A percentile compares a stretch with the other conserved stretches of the same genome.
These are phyloP conservation scores for Fregetta grallaria DNA, from an alignment of 2,113 vertebrate genomes.

Conservation along the genomic window DNA sequence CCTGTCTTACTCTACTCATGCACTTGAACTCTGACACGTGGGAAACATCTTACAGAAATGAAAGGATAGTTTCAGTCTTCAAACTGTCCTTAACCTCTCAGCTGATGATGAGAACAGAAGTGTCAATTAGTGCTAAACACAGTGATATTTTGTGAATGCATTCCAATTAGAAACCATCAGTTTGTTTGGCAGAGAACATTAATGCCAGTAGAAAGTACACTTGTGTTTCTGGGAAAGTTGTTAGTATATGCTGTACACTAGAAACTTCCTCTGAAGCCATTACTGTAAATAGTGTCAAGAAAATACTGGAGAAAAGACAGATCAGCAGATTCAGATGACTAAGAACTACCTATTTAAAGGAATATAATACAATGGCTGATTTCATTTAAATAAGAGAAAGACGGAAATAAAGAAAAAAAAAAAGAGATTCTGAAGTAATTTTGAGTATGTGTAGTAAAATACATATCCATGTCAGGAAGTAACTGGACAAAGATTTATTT, in stretches of 20 bases:
- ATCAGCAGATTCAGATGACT: not conserved
- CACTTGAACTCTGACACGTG: not conserved
- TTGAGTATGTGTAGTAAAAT: not conserved
- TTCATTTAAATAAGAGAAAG: not conserved
- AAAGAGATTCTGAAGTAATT: not conserved
- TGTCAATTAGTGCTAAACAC: not conserved
- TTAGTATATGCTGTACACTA: not conserved
- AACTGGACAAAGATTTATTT: not conserved
- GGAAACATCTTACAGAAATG: not conserved
- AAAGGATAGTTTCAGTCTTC: not conserved
- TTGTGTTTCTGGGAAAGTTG: not conserved
- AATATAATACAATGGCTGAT: not conserved
- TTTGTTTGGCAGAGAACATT: not conserved
- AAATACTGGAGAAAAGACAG: not conserved
- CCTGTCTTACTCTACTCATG: not conserved
- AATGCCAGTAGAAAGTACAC: not conserved
- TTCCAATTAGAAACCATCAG: not conserved
- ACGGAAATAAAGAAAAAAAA: not conserved
- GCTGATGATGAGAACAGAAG: not conserved
- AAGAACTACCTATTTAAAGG: not conserved
- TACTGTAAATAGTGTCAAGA: not conserved
- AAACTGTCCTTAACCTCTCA: not conserved
- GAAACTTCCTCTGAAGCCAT: not conserved
- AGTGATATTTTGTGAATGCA: not conserved
- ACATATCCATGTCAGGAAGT: not conserved